Base-by-base conservation (phyloP, 2,113 vertebrate species). In the Phocoena phocoena region DNA sequence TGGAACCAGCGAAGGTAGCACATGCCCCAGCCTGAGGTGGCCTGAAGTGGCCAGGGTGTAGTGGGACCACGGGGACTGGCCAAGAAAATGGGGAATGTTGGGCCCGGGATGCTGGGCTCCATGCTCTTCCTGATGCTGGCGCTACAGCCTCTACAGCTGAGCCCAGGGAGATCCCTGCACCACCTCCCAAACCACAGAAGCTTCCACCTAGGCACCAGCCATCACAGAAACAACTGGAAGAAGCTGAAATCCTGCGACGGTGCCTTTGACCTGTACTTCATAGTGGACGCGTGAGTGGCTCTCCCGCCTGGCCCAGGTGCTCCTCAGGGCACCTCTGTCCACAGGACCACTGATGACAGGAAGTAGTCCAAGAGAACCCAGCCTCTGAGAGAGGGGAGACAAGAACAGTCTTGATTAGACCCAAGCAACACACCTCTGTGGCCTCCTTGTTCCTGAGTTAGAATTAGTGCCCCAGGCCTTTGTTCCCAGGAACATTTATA, bases 221-320 rank as follows among this genome's bases (percentile, higher is more conserved):
- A 98, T 53, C 91, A 96, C 84, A 58, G 8, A 83, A 97, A 97
- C 97, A 77, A 5, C 9, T 77, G 74, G 74, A 44, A 77, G 44
- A 33, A 50, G 28, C 44, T 77, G 68, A 98, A 98, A 93, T 99
- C 99, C 93, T 99, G 99, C 98, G 98, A 99, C 96, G 99, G 99
- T 84, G 99, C 99, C 85, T 99, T 99, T 98, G 99, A 99, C 98
- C 98, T 99, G 96, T 99, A 99, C 97, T 99, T 99, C 99, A 98
- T 99, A 98, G 97, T 99, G 97, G 99, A 99, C 98, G 99, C 99
- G 99, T 99, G 99, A 99, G 99, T 99, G 98, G 93, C 93, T 94
- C 88, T 89, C 15, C 33, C 4, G 3, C 26, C 47, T 15, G 62
- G 47, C 47, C 74, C 9, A 21, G 70, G 9, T 55, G n/a, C 41